A percentile compares a stretch with the other conserved stretches of the same genome.
phyloP scores from a whole-genome alignment of 2,797 vertebrate genomes.

The Sylvilagus floridanus region DNA sequence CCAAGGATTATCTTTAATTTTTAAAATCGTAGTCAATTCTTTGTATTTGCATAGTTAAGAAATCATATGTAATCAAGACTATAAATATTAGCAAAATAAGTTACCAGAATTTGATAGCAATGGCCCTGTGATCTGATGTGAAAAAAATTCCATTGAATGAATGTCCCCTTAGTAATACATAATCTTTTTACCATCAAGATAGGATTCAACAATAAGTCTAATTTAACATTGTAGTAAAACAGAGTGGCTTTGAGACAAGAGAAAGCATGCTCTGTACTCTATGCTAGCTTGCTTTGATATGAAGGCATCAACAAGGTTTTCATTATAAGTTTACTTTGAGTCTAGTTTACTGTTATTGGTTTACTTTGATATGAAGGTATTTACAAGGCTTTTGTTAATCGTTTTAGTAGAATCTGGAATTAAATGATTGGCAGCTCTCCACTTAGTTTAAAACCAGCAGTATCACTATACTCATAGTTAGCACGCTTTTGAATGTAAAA shows the following conservation, averaged over 20 bases:
- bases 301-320: background rate
- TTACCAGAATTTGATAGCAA: background rate
- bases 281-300: background rate
- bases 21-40: background rate
- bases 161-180: background rate
- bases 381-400: background rate
- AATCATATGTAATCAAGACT: background rate
- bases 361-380: background rate
- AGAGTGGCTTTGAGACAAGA: background rate
- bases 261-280: background rate
- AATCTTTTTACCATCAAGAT: background rate
- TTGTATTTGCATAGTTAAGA: background rate
- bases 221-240: background rate
- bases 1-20: conserved; percentile 6
- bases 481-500: conserved; percentile 11
- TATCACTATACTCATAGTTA: background rate
- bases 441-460: background rate
- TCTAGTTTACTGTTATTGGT: no score
- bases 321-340: background rate
- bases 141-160: background rate
- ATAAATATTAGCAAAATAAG: background rate
- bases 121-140: background rate
- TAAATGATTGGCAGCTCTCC: background rate
- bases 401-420: conserved; percentile 30
- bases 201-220: background rate